A percentile compares a stretch with the other conserved stretches of the same genome.
Conservation (phyloP, 2,113 vertebrate genomes). For the Salvelinus alpinus region DNA sequence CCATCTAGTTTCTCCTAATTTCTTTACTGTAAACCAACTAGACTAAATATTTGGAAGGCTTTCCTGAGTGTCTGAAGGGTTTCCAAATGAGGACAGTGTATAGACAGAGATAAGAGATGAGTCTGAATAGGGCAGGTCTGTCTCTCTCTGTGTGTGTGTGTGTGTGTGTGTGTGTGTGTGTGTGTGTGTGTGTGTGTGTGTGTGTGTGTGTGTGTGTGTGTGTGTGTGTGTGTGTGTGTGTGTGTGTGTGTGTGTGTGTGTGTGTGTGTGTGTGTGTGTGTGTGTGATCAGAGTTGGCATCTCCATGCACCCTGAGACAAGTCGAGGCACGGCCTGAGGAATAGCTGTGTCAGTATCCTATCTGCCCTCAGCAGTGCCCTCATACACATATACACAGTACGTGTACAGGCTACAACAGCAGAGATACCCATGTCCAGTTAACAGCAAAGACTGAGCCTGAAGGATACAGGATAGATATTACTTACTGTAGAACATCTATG, state of each 20-base stretch:
- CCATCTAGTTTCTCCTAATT: background rate
- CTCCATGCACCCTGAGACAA: slow-evolving; percentile 31
- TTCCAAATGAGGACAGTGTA: background rate
- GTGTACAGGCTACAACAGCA: too few species aligned
- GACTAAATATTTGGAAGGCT: slow-evolving; percentile 23
- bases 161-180: slow-evolving; percentile 7
- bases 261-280: background rate
- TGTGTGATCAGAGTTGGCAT: slow-evolving; percentile 23
- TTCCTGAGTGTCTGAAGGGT: slow-evolving; percentile 18
- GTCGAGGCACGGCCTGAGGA: slow-evolving; percentile 23
- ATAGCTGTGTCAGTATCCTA: slow-evolving; percentile 23
- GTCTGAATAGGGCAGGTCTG: slow-evolving; percentile 5
- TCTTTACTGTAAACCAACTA: background rate
- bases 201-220: background rate
- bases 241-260: too few species aligned
- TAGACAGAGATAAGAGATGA: slow-evolving; percentile 28
- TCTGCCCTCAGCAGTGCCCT: slow-evolving; percentile 13
- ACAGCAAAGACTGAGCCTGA: too few species aligned
- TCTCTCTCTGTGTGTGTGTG: background rate
- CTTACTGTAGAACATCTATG: too few species aligned
- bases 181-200: background rate
- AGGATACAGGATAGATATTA: too few species aligned
- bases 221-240: background rate
- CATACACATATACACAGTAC: background rate
- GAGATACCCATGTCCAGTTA: too few species aligned